A percentile compares a stretch with the other conserved stretches of the same genome.
Conservation (phyloP, 2,797 vertebrate genomes). For the Alca torda region DNA sequence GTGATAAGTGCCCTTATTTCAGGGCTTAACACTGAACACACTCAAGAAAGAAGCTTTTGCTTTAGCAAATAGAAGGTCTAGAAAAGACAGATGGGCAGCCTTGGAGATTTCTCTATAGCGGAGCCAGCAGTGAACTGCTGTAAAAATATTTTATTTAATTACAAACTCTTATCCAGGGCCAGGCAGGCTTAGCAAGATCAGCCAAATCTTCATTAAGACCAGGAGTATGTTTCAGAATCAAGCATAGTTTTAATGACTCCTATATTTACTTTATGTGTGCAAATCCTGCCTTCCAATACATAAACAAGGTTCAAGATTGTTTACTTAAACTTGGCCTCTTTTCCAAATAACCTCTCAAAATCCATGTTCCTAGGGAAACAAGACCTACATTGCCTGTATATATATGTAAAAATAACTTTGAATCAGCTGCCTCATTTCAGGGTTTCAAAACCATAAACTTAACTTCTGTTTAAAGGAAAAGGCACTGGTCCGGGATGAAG, state of each 20-base stretch:
- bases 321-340: background rate
- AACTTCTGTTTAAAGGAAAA: background rate
- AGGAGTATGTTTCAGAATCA: background rate
- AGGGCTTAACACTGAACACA: background rate
- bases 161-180: background rate
- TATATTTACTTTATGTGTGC: background rate
- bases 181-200: background rate
- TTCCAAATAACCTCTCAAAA: background rate
- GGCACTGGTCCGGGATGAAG: background rate
- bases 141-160: background rate
- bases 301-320: background rate
- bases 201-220: background rate
- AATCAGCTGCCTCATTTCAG: background rate
- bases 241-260: background rate
- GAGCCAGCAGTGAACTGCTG: background rate
- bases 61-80: background rate
- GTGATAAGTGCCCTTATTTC: background rate
- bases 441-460: background rate
- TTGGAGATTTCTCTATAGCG: background rate
- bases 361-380: background rate
- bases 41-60: background rate
- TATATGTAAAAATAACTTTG: background rate
- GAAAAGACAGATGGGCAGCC: background rate
- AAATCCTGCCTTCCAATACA: background rate
- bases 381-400: background rate